phyloP scores from a whole-genome alignment of 2,888 invertebrate genomes.

The Drosophila siamana region DNA sequence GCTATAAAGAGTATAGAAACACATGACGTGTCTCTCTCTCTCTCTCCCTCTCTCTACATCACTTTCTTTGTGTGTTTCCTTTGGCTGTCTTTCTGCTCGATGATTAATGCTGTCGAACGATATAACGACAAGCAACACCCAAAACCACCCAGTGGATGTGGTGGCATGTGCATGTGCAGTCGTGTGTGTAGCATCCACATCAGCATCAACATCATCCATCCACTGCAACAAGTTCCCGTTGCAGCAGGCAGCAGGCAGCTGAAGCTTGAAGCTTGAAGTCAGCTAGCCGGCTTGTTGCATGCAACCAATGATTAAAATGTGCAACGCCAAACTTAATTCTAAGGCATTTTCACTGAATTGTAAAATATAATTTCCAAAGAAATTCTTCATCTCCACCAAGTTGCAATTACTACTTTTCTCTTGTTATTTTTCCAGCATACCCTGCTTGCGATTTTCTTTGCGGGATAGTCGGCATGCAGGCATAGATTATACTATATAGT shows the following conservation, averaged over 20 bases:
- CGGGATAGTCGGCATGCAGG: too few species aligned
- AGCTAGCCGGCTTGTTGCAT: constrained; percentile 50
- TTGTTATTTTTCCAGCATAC: constrained; percentile 33
- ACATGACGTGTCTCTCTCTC: constrained; percentile 51
- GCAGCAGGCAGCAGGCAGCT: constrained; percentile 9
- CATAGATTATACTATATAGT: too few species aligned
- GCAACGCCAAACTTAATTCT: constrained; percentile 73
- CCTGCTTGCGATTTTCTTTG: too few species aligned
- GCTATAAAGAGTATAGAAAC: constrained; percentile 30
- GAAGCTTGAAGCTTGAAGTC: constrained; percentile 18
- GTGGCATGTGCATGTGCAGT: constrained; percentile 48
- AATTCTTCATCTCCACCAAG: constrained; percentile 59
- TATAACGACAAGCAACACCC: constrained; percentile 73
- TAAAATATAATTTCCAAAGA: constrained; percentile 75
- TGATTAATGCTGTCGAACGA: constrained; percentile 69
- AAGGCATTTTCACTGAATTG: constrained; percentile 77
- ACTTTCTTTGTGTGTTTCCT: background rate
- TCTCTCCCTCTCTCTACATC: background rate
- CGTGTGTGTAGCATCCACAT: constrained; percentile 59
- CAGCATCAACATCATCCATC: background rate
- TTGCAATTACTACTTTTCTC: constrained; percentile 70
- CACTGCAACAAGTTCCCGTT: constrained; percentile 58
- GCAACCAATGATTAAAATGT: constrained; percentile 79
- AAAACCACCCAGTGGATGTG: constrained; percentile 59
- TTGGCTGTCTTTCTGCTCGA: constrained; percentile 24